A percentile compares a stretch with the other conserved stretches of the same genome.
Conservation (phyloP, 2,113 vertebrate genomes). For the Poicephalus meyeri region DNA sequence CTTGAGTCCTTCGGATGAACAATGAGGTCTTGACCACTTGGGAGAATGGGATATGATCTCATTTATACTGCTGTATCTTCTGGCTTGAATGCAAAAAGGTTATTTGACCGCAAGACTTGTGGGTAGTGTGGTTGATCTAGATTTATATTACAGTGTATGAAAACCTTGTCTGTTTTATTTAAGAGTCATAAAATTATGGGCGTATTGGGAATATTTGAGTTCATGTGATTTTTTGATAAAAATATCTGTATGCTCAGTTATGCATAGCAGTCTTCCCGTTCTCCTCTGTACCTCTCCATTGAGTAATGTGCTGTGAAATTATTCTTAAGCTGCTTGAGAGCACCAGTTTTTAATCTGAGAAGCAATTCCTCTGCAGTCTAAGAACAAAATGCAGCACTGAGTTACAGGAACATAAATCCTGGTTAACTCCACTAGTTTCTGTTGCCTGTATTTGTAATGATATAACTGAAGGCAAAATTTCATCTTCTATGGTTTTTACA, state of each 20-base stretch:
- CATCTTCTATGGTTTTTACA: not conserved
- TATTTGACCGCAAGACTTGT: not conserved
- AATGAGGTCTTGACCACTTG: not conserved
- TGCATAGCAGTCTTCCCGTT: not conserved
- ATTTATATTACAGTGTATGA: not conserved
- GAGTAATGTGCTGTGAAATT: not conserved
- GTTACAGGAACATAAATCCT: not conserved
- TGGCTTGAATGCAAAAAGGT: not conserved
- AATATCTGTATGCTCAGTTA: not conserved
- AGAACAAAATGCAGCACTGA: not conserved
- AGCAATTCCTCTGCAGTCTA: not conserved
- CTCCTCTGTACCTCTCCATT: not conserved
- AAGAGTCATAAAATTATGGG: not conserved
- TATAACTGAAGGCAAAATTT: not conserved
- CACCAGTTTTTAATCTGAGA: not conserved
- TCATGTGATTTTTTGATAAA: not conserved
- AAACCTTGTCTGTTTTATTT: slow-evolving; percentile 14
- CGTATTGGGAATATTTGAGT: not conserved
- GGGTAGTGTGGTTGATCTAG: not conserved
- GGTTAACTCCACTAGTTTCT: not conserved
- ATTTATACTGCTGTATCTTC: not conserved
- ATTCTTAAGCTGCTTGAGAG: not conserved
- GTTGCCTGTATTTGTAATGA: not conserved
- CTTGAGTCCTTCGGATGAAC: not conserved
- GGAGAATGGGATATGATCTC: slow-evolving; percentile 3